Percentiles rank a stretch among this genome's conserved stretches.
Conservation (phyloP, 2,797 vertebrate species). For the Enteromius trimaculatus region DNA sequence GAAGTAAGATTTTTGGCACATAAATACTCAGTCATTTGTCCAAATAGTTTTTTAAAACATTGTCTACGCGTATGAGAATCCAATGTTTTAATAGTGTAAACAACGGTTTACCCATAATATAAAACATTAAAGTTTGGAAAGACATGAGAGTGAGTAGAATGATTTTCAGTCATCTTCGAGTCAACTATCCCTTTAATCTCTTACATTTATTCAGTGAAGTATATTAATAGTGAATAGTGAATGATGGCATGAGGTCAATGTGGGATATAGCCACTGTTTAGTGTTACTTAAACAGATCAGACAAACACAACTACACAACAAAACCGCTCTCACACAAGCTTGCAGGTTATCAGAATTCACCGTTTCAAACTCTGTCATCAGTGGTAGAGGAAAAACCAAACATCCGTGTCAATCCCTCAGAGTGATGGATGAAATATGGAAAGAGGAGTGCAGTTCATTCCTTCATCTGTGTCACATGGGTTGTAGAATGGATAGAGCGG, state of each 20-base stretch:
- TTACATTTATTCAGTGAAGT: background rate
- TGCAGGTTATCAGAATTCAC: slow-evolving; percentile 2
- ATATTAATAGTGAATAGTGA: background rate
- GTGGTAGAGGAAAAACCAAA: background rate
- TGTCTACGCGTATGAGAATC: no score
- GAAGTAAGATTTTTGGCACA: no score
- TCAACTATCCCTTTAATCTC: background rate
- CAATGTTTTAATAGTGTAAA: no score
- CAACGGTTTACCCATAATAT: no score
- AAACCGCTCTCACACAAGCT: background rate
- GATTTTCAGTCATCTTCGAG: background rate
- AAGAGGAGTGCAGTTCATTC: slow-evolving; percentile 70
- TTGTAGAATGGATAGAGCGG: slow-evolving; percentile 79
- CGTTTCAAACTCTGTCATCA: background rate
- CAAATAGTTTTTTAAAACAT: no score
- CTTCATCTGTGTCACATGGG: slow-evolving; percentile 77
- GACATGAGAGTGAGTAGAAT: background rate
- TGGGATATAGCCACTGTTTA: background rate
- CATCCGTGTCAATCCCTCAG: slow-evolving; percentile 55
- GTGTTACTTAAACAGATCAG: slow-evolving; percentile 2
- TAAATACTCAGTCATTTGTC: no score
- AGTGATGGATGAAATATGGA: slow-evolving; percentile 73
- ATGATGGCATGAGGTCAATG: background rate
- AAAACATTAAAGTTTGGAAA: background rate
- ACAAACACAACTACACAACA: background rate